Evolutionary conservation across 2,888 invertebrate genomes (phyloP).

Genomic region (Tinea trinotella): DNA sequence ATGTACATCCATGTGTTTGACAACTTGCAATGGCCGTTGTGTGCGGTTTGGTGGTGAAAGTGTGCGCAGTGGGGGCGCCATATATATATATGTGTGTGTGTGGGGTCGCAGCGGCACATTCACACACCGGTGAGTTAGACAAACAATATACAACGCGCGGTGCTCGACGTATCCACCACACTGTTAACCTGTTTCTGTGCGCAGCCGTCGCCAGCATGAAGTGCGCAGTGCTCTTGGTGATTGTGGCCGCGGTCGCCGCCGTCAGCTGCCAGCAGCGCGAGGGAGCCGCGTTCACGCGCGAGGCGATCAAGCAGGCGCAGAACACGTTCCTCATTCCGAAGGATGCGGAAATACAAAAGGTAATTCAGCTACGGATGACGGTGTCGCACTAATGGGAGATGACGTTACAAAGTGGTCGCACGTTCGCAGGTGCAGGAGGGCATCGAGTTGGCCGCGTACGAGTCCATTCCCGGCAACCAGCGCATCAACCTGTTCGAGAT

Average conservation of each 20-base stretch:
- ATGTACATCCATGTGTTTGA: too few relatives aligned
- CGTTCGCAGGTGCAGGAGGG: conserved; percentile 81
- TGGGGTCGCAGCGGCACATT: too few relatives aligned
- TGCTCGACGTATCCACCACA: too few relatives aligned
- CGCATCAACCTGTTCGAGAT: conserved; percentile 88
- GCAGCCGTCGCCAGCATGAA: not conserved
- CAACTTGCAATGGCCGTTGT: too few relatives aligned
- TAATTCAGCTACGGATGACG: conserved; percentile 35
- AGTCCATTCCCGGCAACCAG: conserved; percentile 89
- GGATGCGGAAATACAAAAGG: conserved; percentile 89
- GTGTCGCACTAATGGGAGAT: too few relatives aligned
- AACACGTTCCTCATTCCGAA: conserved; percentile 88
- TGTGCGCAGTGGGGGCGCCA: too few relatives aligned
- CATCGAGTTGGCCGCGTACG: conserved; percentile 88
- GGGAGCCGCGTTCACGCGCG: conserved; percentile 86
- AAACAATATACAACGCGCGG: too few relatives aligned
- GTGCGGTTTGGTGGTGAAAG: too few relatives aligned
- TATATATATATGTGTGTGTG: too few relatives aligned
- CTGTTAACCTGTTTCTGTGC: not conserved
- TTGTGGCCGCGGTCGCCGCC: conserved; percentile 61
- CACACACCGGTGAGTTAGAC: too few relatives aligned
- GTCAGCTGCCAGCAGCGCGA: conserved; percentile 80
- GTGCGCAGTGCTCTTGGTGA: conserved; percentile 25
- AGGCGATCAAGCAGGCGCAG: conserved; percentile 90
- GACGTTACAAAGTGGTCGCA: too few relatives aligned